phyloP scores from a whole-genome alignment of 2,888 invertebrate species.

The Drosophila recens region DNA sequence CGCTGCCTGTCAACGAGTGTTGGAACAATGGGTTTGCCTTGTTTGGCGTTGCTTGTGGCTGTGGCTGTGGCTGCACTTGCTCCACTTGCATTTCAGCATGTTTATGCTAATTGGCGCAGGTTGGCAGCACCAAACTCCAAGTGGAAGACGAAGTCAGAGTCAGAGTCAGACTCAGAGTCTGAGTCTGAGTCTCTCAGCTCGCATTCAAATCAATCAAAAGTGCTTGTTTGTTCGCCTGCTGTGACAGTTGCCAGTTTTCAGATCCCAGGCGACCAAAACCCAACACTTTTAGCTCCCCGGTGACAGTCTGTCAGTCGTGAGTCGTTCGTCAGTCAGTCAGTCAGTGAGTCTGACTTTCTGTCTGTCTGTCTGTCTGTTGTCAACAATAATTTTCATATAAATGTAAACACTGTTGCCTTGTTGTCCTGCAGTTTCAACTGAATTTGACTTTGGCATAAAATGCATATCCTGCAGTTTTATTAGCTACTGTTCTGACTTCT shows the following conservation, averaged over 20 bases:
- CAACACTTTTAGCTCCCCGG: conserved; percentile 55
- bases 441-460: conserved; percentile 25
- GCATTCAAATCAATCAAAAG: conserved; percentile 78
- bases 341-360: not conserved
- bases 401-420: conserved; percentile 63
- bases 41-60: conserved; percentile 29
- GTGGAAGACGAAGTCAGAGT: not conserved
- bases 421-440: conserved; percentile 59
- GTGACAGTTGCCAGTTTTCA: conserved; percentile 45
- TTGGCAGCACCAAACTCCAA: conserved; percentile 65
- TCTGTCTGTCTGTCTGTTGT: conserved; percentile 34
- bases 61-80: conserved; percentile 60
- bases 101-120: conserved; percentile 75
- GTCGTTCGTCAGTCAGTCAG: not conserved
- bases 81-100: conserved; percentile 74
- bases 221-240: conserved; percentile 68
- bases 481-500: conserved; percentile 37
- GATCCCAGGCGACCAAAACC: conserved; percentile 55
- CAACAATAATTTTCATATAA: conserved; percentile 65
- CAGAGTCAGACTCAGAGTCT: not conserved
- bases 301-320: conserved; percentile 29
- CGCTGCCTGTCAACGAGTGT: conserved; percentile 44
- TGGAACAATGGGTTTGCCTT: conserved; percentile 63
- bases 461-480: conserved; percentile 48
- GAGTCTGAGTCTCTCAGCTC: not conserved